Base-by-base conservation (phyloP, 92 coral and sea anemone genomes). In the Phenganax stokvisi region DNA sequence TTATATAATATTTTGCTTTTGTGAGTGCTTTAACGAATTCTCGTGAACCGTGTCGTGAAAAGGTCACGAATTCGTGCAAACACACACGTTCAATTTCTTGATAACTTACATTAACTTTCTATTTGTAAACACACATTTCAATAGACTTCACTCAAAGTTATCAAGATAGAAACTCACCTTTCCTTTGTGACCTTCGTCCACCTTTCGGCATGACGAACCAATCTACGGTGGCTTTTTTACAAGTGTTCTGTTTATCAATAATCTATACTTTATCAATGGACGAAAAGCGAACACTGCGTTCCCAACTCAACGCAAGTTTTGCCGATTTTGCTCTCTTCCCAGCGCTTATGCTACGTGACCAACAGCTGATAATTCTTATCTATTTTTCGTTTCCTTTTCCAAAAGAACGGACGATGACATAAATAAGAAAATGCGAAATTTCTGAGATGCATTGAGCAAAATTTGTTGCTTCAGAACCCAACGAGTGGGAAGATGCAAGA, bases 401-500 rank as follows among this genome's bases (percentile, higher is more conserved):
- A 79, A 47, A 79, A 79, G 56, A 63, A 63, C 53, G 67, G 74
- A 79, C 74, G 51, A 68, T 79, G 74, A 54, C 60, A 64, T 65
- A 68, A 64, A 53, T 51, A 64, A 54, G 61, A n/a, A 65, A 79
- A 55, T 13, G 69, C 61, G 83, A 63, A 79, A 54, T 64, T 79
- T 64, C 74, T 79, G 72, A 79, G 74, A 79, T 79, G 58, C 83
- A 79, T 79, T 69, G 83, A 79, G 83, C 74, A 63, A 63, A 79
- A 76, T 52, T 78, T 56, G 73, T 84, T 70, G 55, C 90, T 87
- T 82, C 90, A 79, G 91, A 73, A 87, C 99, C 97, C 99, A 92
- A 84, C 97, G 87, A 92, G 90, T 92, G 99, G 99, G 92, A 90
- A 89, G 83, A 85, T 71, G 80, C 79, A 80, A 87, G 61, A 16